Base-by-base conservation (phyloP, 2,797 vertebrate species). In the Lemur catta region DNA sequence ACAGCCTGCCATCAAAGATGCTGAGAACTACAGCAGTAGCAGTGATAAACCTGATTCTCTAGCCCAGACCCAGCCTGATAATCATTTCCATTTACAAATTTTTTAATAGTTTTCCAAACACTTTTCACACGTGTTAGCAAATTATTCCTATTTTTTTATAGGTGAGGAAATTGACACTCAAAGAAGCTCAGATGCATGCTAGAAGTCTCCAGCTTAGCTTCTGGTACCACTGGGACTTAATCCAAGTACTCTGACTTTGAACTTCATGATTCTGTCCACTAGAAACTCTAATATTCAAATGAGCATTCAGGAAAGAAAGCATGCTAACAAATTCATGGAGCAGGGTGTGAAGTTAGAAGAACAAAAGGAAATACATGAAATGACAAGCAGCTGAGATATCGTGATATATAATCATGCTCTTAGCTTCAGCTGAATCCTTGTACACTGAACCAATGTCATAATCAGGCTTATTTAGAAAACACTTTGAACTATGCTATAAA, bases 401-500 rank as follows among this genome's bases (percentile, higher is more conserved):
- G 61, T 96, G 96, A 97, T 93, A 59, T 95, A 94, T 95, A 96
- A 94, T 97, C 94, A 89, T 94, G 94, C 89, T 98, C 97, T 95
- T 95, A 97, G 91, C 97, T 97, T 98, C 97, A 89, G 93, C 94
- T 97, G 87, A 97, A 89, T 97, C 0, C 65, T 55, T 97, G 89
- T 97, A 98, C 96, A 94, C 90, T 94, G 88, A 98, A 90, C 94
- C 96, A 95, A 84, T 97, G 93, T 94, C 98, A 98, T 97, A 97
- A 98, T 98, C 98, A 97, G 97, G 96, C 98, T 98, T 97, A 96
- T 97, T 96, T 97, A 72, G 97, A 96, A 97, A 97, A 96, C 87
- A 96, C 97, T 98, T 96, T 97, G 69, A 97, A 97, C 95, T 97
- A 91, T 97, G 96, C 90, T 98, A 96, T 93, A 96, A 97, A 98